Percentiles rank a stretch among this genome's conserved stretches.
phyloP scores from a whole-genome alignment of 2,888 invertebrate genomes.

The Lamproptera curius region DNA sequence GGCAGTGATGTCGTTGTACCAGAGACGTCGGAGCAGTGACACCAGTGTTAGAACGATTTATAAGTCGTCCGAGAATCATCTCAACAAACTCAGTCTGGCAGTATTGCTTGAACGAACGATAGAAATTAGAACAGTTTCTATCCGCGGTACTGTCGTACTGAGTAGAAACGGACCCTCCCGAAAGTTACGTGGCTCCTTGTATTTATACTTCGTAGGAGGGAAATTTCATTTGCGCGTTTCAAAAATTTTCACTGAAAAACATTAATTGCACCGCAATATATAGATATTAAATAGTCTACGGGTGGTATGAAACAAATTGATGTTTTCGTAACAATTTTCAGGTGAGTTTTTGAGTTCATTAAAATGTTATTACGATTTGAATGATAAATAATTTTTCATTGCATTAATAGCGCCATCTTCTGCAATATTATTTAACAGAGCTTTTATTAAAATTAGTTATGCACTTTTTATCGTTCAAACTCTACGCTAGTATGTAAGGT shows the following conservation, averaged over 20 bases:
- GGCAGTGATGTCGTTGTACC: neutral
- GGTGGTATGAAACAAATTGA: neutral
- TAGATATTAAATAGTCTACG: neutral
- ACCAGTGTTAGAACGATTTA: constrained; percentile 9
- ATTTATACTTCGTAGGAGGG: accelerated
- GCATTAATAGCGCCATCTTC: constrained; percentile 8
- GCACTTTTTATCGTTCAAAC: neutral
- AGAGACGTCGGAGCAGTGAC: constrained; percentile 2
- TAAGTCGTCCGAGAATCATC: constrained; percentile 21
- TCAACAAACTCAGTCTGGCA: constrained; percentile 18
- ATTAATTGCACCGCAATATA: neutral
- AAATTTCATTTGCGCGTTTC: constrained; percentile 38
- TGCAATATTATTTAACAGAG: no score
- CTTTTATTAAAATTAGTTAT: no score
- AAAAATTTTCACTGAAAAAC: constrained; percentile 15
- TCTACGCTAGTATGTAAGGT: neutral
- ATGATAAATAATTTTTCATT: neutral
- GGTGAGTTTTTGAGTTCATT: no score
- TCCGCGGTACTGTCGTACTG: constrained; percentile 45
- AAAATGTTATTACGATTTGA: neutral
- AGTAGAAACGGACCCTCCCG: constrained; percentile 57
- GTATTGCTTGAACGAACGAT: constrained; percentile 25
- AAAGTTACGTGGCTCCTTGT: neutral
- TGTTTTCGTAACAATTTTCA: neutral
- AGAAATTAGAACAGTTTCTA: constrained; percentile 41